phyloP scores from a whole-genome alignment of 2,888 invertebrate species.

The Incurvaria masculella region DNA sequence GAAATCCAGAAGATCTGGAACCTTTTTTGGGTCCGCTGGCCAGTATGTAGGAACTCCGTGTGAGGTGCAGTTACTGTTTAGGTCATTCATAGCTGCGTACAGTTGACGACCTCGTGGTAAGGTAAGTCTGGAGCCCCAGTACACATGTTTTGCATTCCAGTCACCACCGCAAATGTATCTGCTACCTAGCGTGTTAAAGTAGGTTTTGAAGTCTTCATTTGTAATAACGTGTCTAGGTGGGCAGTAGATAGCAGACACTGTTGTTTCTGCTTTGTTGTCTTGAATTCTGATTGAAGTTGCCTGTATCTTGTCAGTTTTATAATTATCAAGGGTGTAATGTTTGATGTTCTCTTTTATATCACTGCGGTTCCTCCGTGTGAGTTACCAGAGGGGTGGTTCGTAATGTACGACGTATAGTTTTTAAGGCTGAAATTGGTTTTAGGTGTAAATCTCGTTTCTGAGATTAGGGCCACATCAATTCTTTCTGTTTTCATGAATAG shows the following conservation, averaged over 20 bases:
- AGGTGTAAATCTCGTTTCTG: constrained; percentile 1
- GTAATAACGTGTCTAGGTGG: background rate
- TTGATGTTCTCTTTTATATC: background rate
- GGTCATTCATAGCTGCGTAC: background rate
- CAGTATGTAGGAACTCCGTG: background rate
- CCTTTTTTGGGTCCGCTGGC: background rate
- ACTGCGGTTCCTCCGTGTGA: background rate
- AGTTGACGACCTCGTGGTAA: background rate
- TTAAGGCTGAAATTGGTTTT: background rate
- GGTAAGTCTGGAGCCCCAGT: constrained; percentile 1
- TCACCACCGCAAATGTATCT: constrained; percentile 1
- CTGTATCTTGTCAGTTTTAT: background rate
- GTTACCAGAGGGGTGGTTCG: background rate
- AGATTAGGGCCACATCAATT: constrained; percentile 7
- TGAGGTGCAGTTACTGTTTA: background rate
- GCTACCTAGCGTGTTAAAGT: background rate
- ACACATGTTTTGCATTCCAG: constrained; percentile 1
- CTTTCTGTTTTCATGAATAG: constrained; percentile 1
- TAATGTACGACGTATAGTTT: background rate
- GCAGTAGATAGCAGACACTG: constrained; percentile 1
- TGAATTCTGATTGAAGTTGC: background rate
- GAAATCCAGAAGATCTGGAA: background rate
- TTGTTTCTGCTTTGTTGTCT: background rate
- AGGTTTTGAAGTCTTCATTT: background rate
- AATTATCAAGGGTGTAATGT: background rate